Conservation (phyloP, 1,140 invertebrate species). For the Antheraea pernyi region DNA sequence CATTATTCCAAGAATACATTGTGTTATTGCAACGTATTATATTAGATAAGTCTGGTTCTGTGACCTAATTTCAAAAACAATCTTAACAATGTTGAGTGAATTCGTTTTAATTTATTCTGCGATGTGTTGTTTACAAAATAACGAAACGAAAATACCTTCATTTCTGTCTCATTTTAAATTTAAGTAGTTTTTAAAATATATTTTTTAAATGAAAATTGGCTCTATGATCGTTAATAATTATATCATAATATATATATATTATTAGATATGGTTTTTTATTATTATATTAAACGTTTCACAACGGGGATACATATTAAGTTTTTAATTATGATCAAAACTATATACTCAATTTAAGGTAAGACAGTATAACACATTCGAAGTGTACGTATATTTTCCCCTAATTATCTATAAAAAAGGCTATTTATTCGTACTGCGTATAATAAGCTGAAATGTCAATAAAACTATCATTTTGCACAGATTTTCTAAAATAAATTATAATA, state of each 20-base stretch:
- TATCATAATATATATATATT: background rate
- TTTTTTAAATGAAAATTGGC: constrained; percentile 1
- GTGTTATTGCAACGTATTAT: background rate
- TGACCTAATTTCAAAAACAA: background rate
- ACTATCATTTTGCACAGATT: background rate
- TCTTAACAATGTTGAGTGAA: background rate
- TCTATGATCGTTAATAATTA: background rate
- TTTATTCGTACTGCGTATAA: background rate
- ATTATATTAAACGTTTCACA: background rate
- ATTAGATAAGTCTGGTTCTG: background rate
- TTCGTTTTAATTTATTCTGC: background rate
- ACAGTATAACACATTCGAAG: constrained; percentile 10
- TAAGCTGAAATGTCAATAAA: background rate
- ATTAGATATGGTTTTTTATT: background rate
- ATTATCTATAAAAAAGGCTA: background rate
- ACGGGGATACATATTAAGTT: background rate
- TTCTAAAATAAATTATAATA: too few species aligned
- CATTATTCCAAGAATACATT: background rate
- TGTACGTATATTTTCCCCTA: background rate
- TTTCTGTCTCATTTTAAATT: constrained; percentile 6
- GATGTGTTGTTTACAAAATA: background rate
- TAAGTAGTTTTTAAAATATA: constrained; percentile 3
- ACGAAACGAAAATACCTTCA: background rate
- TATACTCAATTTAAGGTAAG: constrained; percentile 68
- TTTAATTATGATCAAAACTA: constrained; percentile 52